Conservation (phyloP, 2,888 invertebrate species). For the Eurytoma californica region DNA sequence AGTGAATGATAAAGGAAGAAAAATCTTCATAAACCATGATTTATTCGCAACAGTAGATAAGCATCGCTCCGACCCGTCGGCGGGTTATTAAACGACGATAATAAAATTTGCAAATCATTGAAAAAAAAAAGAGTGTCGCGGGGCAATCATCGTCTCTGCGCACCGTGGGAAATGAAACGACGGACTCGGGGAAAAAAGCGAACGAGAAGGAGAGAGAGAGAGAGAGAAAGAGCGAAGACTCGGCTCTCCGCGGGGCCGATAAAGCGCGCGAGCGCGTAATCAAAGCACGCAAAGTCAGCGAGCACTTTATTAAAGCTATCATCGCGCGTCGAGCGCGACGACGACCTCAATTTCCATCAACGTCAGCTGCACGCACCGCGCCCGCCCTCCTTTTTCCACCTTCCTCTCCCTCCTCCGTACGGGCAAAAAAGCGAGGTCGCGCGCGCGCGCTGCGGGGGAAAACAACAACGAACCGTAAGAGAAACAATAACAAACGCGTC, state of each 20-base stretch:
- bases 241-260: no score
- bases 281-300: constrained; percentile 46
- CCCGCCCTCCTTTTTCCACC: not conserved
- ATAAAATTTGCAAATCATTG: not conserved
- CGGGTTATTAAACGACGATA: no score
- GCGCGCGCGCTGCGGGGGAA: not conserved
- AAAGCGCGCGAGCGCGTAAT: constrained; percentile 27
- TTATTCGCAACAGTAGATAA: no score
- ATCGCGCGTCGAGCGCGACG: constrained; percentile 15
- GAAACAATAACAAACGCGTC: constrained; percentile 6
- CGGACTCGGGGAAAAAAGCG: not conserved
- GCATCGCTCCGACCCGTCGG: no score
- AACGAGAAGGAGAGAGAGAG: no score
- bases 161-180: constrained; percentile 31
- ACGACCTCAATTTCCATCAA: constrained; percentile 55
- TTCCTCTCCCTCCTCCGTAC: not conserved
- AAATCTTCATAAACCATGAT: no score
- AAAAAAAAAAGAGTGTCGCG: not conserved
- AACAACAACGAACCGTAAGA: not conserved
- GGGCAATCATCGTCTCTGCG: constrained; percentile 13
- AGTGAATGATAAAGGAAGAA: no score
- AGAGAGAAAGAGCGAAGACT: no score
- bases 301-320: constrained; percentile 54
- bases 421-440: not conserved
- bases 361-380: constrained; percentile 49